A percentile compares a stretch with the other conserved stretches of the same genome.
These are phyloP conservation scores for Calidris pygmaea DNA, from an alignment of 2,113 vertebrate genomes.

Conservation along the genomic window DNA sequence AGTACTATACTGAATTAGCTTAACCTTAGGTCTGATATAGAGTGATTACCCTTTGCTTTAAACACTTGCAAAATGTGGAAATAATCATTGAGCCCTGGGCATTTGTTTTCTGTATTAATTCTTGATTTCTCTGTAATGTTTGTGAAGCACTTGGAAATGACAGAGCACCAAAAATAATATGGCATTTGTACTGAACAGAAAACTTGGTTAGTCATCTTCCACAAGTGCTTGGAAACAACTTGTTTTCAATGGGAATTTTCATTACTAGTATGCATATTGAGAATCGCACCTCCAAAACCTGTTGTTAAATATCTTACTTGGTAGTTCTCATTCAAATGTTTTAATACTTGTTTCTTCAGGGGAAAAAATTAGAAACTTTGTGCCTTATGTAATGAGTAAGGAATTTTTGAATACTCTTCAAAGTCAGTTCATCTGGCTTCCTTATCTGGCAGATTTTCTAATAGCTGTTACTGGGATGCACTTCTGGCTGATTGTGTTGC, in stretches of 20 bases:
- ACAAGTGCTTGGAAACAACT: background rate
- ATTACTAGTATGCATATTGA: background rate
- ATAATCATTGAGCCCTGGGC: background rate
- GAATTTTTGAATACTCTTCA: background rate
- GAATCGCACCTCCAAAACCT: background rate
- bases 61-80: background rate
- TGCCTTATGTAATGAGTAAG: background rate
- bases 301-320: background rate
- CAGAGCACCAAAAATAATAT: background rate
- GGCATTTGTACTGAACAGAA: background rate
- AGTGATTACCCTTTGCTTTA: background rate
- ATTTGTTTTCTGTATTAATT: background rate
- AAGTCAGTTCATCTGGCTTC: background rate
- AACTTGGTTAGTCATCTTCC: accelerated
- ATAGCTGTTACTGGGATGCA: background rate
- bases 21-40: background rate
- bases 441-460: background rate
- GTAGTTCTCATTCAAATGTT: background rate
- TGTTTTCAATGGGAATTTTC: background rate
- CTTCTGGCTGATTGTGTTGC: background rate
- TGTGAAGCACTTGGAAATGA: background rate
- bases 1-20: background rate
- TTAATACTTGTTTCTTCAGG: background rate
- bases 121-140: background rate
- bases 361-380: background rate